Percentiles rank a stretch among this genome's conserved stretches.
Conservation (phyloP, 2,113 vertebrate species). For the Acrocephalus kingi region DNA sequence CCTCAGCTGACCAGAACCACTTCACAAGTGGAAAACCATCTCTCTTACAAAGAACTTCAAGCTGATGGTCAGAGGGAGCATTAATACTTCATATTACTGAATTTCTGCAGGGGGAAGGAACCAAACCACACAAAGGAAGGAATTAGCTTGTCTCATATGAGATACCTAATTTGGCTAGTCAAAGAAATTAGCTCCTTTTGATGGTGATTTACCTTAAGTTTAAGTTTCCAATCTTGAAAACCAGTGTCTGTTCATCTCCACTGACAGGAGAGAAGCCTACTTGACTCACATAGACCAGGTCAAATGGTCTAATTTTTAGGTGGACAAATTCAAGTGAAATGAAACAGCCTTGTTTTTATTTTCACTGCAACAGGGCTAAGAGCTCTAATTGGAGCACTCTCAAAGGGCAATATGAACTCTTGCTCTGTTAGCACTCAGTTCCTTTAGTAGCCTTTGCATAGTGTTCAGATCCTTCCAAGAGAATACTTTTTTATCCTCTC, state of each 20-base stretch:
- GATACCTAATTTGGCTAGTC: background rate
- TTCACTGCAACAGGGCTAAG: background rate
- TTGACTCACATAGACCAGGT: background rate
- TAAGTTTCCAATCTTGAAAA: background rate
- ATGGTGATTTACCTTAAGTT: background rate
- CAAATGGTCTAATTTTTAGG: background rate
- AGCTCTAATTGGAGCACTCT: background rate
- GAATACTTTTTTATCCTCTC: background rate
- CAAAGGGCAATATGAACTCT: background rate
- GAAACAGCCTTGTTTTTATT: background rate
- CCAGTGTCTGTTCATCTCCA: background rate
- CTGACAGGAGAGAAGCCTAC: background rate
- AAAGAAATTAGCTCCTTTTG: background rate
- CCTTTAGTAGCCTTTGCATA: slow-evolving; percentile 13
- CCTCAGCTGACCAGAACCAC: background rate
- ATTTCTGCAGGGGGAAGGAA: background rate
- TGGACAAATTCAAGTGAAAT: background rate
- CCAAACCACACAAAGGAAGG: background rate
- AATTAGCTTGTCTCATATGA: background rate
- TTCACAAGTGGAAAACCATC: background rate
- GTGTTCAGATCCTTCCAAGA: slow-evolving; percentile 9
- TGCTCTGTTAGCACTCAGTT: background rate
- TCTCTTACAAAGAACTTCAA: background rate
- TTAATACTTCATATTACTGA: background rate
- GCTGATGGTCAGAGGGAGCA: background rate